Conservation (phyloP, 1,140 invertebrate genomes). For the Drosophila sproati region DNA sequence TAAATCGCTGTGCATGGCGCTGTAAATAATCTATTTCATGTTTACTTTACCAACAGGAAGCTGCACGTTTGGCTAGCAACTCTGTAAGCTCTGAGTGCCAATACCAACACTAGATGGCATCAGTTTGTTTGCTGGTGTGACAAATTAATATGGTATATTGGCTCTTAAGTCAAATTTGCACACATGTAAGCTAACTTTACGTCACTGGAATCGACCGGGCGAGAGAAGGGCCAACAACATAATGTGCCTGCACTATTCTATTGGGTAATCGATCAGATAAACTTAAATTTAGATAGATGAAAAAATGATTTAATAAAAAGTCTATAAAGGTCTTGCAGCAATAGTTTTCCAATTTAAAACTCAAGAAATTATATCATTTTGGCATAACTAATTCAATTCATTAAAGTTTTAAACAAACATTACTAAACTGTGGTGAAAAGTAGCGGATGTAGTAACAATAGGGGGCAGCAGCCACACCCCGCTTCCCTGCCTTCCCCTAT, state of each 20-base stretch:
- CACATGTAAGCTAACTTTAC: constrained; percentile 13
- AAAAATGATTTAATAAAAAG: too few species aligned
- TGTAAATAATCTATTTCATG: constrained; percentile 77
- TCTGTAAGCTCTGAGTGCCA: constrained; percentile 34
- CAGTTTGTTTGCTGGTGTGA: constrained; percentile 43
- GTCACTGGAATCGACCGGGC: constrained; percentile 9
- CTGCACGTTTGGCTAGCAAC: constrained; percentile 27
- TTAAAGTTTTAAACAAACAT: too few species aligned
- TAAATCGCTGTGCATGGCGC: constrained; percentile 72
- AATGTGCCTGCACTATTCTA: not conserved
- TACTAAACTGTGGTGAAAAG: too few species aligned
- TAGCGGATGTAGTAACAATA: too few species aligned
- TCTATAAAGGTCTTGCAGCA: too few species aligned
- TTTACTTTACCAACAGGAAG: constrained; percentile 54
- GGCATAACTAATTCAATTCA: too few species aligned
- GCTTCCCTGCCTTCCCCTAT: too few species aligned
- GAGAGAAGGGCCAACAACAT: not conserved
- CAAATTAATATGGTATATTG: constrained; percentile 63
- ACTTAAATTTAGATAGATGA: not conserved
- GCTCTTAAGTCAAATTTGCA: constrained; percentile 53
- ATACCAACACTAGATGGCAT: constrained; percentile 40
- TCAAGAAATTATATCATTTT: too few species aligned
- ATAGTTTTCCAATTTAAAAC: too few species aligned
- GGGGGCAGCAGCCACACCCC: too few species aligned
- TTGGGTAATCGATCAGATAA: not conserved